phyloP scores from a whole-genome alignment of 2,797 vertebrate species.

The Lithobates pipiens region DNA sequence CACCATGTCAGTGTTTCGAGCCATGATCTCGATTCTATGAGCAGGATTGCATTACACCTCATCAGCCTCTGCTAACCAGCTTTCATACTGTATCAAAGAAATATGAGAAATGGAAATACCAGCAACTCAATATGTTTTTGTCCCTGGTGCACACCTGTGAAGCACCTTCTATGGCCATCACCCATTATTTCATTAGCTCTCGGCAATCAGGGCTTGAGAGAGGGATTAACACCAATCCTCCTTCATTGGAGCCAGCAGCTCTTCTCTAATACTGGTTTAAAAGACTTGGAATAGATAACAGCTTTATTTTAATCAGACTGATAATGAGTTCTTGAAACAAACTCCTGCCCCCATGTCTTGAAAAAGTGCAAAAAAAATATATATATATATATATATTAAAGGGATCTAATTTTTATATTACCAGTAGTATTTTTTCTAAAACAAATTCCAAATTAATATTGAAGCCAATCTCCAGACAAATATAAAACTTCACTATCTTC shows the following conservation, averaged over 20 bases:
- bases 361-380: not conserved
- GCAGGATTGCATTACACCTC: constrained; percentile 62
- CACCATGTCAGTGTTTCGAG: not conserved
- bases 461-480: too few species aligned
- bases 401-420: too few species aligned
- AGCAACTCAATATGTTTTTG: constrained; percentile 66
- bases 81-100: constrained; percentile 62
- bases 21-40: constrained; percentile 31
- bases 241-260: constrained; percentile 70
- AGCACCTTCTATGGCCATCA: constrained; percentile 62
- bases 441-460: too few species aligned
- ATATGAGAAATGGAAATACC: constrained; percentile 61
- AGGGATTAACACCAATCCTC: constrained; percentile 65
- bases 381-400: too few species aligned
- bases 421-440: too few species aligned
- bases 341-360: not conserved
- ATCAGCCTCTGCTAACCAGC: constrained; percentile 59
- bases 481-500: too few species aligned
- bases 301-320: constrained; percentile 28
- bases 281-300: constrained; percentile 37
- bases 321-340: constrained; percentile 9
- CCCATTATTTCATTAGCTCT: constrained; percentile 47
- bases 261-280: constrained; percentile 66
- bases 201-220: constrained; percentile 61
- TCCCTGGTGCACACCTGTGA: constrained; percentile 65